Conservation (phyloP, 2,797 vertebrate genomes). For the Aldrovandia affinis region DNA sequence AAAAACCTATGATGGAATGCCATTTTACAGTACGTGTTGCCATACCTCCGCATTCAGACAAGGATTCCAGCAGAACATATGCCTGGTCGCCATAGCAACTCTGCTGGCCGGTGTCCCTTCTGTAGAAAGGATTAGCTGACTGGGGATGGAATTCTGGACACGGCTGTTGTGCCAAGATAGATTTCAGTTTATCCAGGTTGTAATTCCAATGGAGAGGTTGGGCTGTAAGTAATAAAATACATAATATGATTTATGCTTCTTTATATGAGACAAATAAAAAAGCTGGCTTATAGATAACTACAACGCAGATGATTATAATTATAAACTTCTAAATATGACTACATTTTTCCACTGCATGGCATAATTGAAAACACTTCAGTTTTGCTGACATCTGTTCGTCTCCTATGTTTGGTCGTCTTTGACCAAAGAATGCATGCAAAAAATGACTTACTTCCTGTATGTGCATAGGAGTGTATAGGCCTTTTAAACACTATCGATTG, state of each 20-base stretch:
- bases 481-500: no score
- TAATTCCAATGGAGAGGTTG: slow-evolving; percentile 78
- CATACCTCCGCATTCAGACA: slow-evolving; percentile 72
- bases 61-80: slow-evolving; percentile 71
- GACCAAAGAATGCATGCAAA: no score
- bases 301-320: no score
- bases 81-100: slow-evolving; percentile 79
- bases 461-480: no score
- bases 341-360: no score
- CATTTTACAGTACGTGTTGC: background rate
- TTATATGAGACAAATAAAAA: background rate
- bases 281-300: no score
- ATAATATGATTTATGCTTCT: background rate
- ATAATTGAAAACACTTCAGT: no score
- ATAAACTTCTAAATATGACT: no score
- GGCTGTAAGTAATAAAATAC: slow-evolving; percentile 51
- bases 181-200: slow-evolving; percentile 69
- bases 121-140: slow-evolving; percentile 76
- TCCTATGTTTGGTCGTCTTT: no score
- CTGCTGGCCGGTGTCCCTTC: slow-evolving; percentile 69
- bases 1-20: background rate
- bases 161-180: slow-evolving; percentile 59
- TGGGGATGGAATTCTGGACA: slow-evolving; percentile 70
- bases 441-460: no score
- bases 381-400: no score